A percentile compares a stretch with the other conserved stretches of the same genome.
Evolutionary conservation across 1,140 invertebrate species (phyloP).

Genomic region (Bombus ignitus): DNA sequence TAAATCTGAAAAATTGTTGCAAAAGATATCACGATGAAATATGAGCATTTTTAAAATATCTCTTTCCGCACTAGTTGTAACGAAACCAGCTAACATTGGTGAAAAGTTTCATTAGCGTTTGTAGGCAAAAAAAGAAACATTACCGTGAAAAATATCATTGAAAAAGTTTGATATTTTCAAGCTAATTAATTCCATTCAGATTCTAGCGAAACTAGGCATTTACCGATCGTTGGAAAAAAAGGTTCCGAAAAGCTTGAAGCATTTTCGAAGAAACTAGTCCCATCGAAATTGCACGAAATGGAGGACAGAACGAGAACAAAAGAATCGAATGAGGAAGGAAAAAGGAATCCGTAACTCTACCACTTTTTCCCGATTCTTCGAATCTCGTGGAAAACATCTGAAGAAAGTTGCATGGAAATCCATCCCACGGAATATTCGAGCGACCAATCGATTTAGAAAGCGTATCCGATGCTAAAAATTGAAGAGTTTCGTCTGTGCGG

Average conservation of each 20-base stretch:
- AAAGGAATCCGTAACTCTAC: background rate
- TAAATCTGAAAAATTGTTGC: background rate
- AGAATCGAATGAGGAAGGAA: background rate
- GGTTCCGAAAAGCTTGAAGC: background rate
- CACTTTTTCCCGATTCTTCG: too few species aligned
- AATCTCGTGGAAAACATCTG: background rate
- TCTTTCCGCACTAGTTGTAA: background rate
- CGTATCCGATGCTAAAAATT: slow-evolving; percentile 1
- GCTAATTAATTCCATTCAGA: too few species aligned
- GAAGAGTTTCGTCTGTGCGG: background rate
- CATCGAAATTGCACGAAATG: background rate
- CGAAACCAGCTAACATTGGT: background rate
- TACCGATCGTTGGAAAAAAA: background rate
- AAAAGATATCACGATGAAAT: background rate
- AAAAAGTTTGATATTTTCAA: too few species aligned
- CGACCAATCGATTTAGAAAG: slow-evolving; percentile 15
- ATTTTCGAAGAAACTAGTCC: background rate
- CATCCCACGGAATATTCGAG: background rate
- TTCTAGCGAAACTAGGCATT: too few species aligned
- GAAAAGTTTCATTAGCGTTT: background rate
- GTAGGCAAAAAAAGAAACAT: too few species aligned
- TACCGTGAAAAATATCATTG: too few species aligned
- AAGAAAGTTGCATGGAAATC: background rate
- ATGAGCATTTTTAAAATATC: too few species aligned
- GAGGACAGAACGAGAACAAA: background rate